phyloP scores from a whole-genome alignment of 2,113 vertebrate genomes.

The Rhipidura dahli region DNA sequence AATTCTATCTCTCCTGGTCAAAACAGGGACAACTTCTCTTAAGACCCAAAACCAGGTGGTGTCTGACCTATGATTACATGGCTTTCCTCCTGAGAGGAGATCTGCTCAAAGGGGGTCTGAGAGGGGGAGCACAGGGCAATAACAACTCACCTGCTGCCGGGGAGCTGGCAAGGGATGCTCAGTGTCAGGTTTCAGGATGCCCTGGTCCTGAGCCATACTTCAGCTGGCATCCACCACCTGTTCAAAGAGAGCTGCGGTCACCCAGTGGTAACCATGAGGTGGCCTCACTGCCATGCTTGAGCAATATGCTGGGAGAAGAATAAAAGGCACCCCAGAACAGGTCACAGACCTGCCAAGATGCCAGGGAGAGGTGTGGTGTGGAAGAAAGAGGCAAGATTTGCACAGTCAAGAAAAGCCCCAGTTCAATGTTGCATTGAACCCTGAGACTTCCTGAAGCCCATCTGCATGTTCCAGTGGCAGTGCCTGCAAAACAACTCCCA shows the following conservation, averaged over 20 bases:
- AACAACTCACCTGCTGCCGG: not conserved
- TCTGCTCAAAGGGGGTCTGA: not conserved
- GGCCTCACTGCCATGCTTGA: not conserved
- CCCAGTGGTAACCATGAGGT: not conserved
- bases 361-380: not conserved
- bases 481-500: not conserved
- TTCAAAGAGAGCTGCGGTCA: not conserved
- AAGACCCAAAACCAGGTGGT: not conserved
- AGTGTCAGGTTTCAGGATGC: not conserved
- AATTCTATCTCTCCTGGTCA: not conserved
- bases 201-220: not conserved
- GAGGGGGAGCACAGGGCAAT: not conserved
- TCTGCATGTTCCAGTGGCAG: not conserved
- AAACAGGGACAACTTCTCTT: not conserved
- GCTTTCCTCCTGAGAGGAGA: not conserved
- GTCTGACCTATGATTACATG: not conserved
- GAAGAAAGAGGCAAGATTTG: not conserved
- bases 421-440: rapidly evolving
- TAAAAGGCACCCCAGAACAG: rapidly evolving
- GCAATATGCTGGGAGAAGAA: not conserved
- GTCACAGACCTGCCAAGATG: not conserved
- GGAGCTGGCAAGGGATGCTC: not conserved
- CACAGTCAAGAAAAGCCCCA: not conserved
- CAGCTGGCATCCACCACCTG: not conserved
- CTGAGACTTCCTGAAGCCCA: not conserved